Conservation (phyloP, 53 echinoderm and acorn worm genomes). For the Apostichopus leukothele region DNA sequence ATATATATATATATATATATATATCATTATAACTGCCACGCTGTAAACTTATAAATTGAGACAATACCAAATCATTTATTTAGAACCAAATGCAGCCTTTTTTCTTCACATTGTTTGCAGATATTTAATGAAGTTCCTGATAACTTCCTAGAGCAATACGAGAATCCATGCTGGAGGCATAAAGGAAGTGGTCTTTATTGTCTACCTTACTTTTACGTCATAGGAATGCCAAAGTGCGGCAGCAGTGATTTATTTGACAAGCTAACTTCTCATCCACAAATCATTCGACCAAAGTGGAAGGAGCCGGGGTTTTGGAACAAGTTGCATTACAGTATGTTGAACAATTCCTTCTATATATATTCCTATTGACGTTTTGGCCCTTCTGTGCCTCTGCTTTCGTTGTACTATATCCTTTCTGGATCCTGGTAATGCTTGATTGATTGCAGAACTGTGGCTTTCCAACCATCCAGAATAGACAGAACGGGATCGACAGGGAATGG, state of each 20-base stretch:
- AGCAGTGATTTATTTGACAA: constrained; percentile 24
- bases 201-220: constrained; percentile 30
- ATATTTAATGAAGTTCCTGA: constrained; percentile 16
- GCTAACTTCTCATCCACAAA: background rate
- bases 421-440: too few species aligned
- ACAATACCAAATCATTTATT: too few species aligned
- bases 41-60: too few species aligned
- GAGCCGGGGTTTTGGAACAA: constrained; percentile 34
- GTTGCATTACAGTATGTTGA: constrained; percentile 5
- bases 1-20: too few species aligned
- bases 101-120: background rate
- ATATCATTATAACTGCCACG: too few species aligned
- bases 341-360: background rate
- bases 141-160: background rate
- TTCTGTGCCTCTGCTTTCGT: too few species aligned
- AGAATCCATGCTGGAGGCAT: constrained; percentile 29
- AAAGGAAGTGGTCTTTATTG: constrained; percentile 21
- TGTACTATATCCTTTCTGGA: too few species aligned
- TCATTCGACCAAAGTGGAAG: constrained; percentile 9
- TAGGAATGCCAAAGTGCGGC: constrained; percentile 41
- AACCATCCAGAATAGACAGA: too few species aligned
- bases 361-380: too few species aligned
- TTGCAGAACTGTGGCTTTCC: too few species aligned
- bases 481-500: too few species aligned
- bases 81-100: background rate